Evolutionary conservation across 2,888 invertebrate genomes (phyloP), one percentile per base, ranked within the genome.

Genomic region (Petrolisthes manimaculis): DNA sequence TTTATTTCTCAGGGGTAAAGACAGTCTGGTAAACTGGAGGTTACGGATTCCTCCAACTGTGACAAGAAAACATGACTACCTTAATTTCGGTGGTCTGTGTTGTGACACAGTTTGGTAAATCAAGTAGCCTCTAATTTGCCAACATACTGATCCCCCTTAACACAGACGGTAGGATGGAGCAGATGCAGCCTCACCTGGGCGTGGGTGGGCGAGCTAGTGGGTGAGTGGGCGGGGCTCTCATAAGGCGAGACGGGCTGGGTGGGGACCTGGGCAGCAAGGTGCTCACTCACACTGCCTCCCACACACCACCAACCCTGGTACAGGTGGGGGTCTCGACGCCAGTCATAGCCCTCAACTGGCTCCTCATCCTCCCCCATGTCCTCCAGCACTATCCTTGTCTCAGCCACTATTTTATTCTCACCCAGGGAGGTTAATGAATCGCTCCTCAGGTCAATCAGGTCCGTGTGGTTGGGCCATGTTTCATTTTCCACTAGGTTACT

Each of bases 171-270:
- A 54, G 82, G 83, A 24, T 5, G 81, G 56, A 61, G 81, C 56
- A 18, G 69, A 74, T 81, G 84, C 82, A 82, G 85, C 84, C 89
- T 89, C 89, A 89, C 89, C 89, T 89, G 89, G 56, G 84, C 84
- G 80, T 75, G 67, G 84, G 87, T 81, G 84, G 89, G 86, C 86
- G 89, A 80, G 83, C 56, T 71, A 71, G 61, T 69, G 83, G 88
- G 84, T 69, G 88, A 67, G 77, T 74, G 79, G 79, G 89, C 86
- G 81, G 90, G 90, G 82, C 90, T 90, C 88, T 90, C 90, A 78
- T 88, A 88, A 85, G 90, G 90, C 61, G 90, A 90, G 61, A 89
- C 90, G 14, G 90, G 90, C 82, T 90, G 90, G 37, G 89, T 89
- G 79, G 90, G 90, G 21, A 90, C 90, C 79, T 89, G 85, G 21